phyloP scores from a whole-genome alignment of 2,113 vertebrate genomes.

The Psittacula cyanocephala region DNA sequence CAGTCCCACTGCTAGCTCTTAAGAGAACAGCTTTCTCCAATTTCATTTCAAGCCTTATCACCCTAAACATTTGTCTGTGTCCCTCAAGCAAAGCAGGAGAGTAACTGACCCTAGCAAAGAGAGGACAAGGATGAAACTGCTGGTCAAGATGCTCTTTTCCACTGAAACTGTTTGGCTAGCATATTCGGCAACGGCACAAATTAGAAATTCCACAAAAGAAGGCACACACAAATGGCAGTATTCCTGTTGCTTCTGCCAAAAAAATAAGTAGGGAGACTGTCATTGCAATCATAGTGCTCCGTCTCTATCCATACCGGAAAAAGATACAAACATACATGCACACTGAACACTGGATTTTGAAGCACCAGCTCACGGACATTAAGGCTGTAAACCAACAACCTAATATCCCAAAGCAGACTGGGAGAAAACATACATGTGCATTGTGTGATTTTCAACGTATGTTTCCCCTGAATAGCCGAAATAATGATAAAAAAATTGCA shows the following conservation, averaged over 20 bases:
- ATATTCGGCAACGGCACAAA: not conserved
- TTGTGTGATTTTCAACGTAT: not conserved
- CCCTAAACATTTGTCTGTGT: not conserved
- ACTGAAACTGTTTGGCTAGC: not conserved
- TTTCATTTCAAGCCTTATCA: not conserved
- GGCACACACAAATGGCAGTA: not conserved
- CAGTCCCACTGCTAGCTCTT: not conserved
- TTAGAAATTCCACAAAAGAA: not conserved
- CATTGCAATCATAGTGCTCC: not conserved
- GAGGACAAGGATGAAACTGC: not conserved
- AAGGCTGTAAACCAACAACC: not conserved
- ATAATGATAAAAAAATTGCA: not conserved
- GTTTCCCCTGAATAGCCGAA: not conserved
- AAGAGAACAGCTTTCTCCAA: not conserved
- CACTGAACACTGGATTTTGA: not conserved
- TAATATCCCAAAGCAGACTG: not conserved
- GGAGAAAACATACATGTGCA: not conserved
- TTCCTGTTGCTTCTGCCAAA: not conserved
- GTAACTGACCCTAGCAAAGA: not conserved
- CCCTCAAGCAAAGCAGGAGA: not conserved
- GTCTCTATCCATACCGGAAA: not conserved
- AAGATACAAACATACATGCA: rapidly evolving
- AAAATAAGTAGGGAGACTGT: not conserved
- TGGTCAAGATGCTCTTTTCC: not conserved
- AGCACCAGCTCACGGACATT: not conserved